phyloP scores from a whole-genome alignment of 1,140 invertebrate genomes.

The Sipha flava region DNA sequence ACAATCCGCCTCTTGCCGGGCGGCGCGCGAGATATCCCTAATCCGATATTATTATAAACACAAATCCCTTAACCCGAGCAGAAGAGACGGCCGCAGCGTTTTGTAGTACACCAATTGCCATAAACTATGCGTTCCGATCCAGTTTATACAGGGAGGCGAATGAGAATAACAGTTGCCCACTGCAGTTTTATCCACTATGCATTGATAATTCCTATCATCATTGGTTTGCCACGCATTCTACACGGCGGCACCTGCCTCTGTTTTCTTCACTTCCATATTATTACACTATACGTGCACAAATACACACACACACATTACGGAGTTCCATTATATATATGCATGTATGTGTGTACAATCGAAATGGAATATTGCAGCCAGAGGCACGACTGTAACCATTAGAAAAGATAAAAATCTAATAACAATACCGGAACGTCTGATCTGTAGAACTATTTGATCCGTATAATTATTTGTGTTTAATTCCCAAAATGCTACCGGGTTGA shows the following conservation, averaged over 20 bases:
- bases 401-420: neutral
- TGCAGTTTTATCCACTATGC: no score
- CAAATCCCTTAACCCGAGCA: neutral
- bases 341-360: neutral
- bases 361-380: neutral
- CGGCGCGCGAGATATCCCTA: neutral
- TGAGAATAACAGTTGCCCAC: no score
- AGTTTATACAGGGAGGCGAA: no score
- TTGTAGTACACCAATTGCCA: neutral
- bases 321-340: neutral
- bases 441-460: neutral
- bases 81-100: neutral
- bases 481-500: constrained; percentile 13
- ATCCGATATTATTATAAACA: constrained; percentile 7
- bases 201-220: neutral
- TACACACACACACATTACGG: neutral
- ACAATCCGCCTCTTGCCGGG: neutral
- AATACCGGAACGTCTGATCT: neutral
- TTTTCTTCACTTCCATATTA: neutral
- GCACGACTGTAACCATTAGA: neutral
- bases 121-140: neutral
- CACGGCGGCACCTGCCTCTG: neutral
- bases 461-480: constrained; percentile 13
- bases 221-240: neutral
- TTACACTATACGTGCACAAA: neutral